phyloP scores from a whole-genome alignment of 2,888 invertebrate species.

The Drosophila merina region DNA sequence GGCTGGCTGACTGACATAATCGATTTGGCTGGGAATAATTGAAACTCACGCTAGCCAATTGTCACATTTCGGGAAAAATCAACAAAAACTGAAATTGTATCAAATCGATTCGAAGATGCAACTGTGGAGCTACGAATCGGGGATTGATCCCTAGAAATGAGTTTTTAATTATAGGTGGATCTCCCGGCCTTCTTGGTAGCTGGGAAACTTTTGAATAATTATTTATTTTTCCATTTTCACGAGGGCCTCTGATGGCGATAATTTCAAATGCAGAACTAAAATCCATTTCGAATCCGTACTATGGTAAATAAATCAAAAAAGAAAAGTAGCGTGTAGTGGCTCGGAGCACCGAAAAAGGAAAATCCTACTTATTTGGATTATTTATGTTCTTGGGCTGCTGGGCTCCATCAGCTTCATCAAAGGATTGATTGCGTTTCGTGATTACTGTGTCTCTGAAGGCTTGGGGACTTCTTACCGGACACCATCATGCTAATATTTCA shows the following conservation, averaged over 20 bases:
- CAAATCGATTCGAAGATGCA: slow-evolving; percentile 66
- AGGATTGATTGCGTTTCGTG: slow-evolving; percentile 73
- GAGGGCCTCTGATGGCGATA: slow-evolving; percentile 60
- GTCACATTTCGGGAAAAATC: slow-evolving; percentile 68
- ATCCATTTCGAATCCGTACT: slow-evolving; percentile 74
- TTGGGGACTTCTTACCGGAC: slow-evolving; percentile 3
- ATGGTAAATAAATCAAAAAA: slow-evolving; percentile 76
- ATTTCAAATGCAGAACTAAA: slow-evolving; percentile 73
- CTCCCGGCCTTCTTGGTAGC: background rate
- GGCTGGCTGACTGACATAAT: background rate
- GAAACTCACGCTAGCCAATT: slow-evolving; percentile 77
- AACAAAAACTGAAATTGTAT: slow-evolving; percentile 76
- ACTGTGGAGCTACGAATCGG: slow-evolving; percentile 16
- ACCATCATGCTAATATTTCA: slow-evolving; percentile 66
- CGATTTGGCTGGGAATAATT: slow-evolving; percentile 55
- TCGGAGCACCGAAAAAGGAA: slow-evolving; percentile 45
- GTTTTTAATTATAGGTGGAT: slow-evolving; percentile 68
- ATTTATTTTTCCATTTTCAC: slow-evolving; percentile 74
- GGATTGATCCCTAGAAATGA: slow-evolving; percentile 45
- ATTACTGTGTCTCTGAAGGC: slow-evolving; percentile 52
- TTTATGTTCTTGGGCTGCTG: slow-evolving; percentile 58
- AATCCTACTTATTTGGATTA: slow-evolving; percentile 61
- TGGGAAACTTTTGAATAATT: slow-evolving; percentile 62
- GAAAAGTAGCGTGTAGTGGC: slow-evolving; percentile 52
- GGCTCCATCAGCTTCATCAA: slow-evolving; percentile 41